These are phyloP conservation scores for Ammodytes dubius DNA, from an alignment of 2,113 vertebrate species.

Conservation along the genomic window DNA sequence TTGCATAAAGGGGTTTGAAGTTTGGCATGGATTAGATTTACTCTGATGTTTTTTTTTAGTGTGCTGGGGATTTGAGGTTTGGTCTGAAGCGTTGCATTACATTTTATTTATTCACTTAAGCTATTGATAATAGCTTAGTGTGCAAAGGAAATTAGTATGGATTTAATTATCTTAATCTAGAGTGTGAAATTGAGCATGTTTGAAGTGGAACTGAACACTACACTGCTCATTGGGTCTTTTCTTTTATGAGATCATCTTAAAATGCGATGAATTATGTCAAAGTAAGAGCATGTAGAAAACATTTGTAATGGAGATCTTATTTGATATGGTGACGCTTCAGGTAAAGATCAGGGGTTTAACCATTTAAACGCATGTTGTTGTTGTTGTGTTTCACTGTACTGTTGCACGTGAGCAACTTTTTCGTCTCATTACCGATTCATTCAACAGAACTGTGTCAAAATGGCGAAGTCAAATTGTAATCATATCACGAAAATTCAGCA, in stretches of 20 bases:
- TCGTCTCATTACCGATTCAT: background rate
- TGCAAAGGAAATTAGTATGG: background rate
- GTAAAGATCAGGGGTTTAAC: background rate
- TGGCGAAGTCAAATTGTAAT: no score
- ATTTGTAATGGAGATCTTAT: background rate
- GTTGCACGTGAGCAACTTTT: background rate
- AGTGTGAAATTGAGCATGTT: constrained; percentile 43
- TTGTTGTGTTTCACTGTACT: background rate
- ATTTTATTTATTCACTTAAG: background rate
- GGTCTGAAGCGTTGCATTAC: constrained; percentile 12
- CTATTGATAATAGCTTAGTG: constrained; percentile 10
- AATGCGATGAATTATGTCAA: constrained; percentile 38
- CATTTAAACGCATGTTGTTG: background rate
- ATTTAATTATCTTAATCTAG: constrained; percentile 31
- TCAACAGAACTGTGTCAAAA: background rate
- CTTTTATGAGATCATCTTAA: constrained; percentile 28
- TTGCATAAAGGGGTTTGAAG: constrained; percentile 31
- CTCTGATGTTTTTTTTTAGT: constrained; percentile 20
- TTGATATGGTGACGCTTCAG: background rate
- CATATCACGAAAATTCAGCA: background rate
- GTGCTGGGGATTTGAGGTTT: background rate
- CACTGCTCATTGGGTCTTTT: constrained; percentile 24
- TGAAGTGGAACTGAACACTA: constrained; percentile 5
- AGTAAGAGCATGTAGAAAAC: background rate
- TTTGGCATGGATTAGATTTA: constrained; percentile 20